A percentile compares a stretch with the other conserved stretches of the same genome.
phyloP scores from a whole-genome alignment of 2,888 invertebrate species.

The Caradrina clavipalpis region DNA sequence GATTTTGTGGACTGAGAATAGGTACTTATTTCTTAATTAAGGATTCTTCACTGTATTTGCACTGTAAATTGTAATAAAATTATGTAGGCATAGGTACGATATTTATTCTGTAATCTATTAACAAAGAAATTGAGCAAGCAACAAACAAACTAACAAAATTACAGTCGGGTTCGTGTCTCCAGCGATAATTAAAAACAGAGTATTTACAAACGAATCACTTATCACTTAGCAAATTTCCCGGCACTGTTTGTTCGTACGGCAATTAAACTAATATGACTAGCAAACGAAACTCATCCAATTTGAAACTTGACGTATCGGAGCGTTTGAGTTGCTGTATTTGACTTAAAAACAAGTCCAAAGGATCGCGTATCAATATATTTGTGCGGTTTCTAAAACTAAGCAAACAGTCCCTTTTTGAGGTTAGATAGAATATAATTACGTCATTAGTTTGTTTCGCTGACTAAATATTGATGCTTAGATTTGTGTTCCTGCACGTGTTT shows the following conservation, averaged over 20 bases:
- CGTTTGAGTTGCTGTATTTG: slow-evolving; percentile 48
- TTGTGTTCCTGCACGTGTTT: neutral
- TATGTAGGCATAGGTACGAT: too few species aligned
- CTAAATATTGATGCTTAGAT: slow-evolving; percentile 1
- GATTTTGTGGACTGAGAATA: neutral
- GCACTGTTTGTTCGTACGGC: slow-evolving; percentile 52
- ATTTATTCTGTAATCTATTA: slow-evolving; percentile 3
- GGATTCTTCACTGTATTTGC: neutral
- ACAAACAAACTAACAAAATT: slow-evolving; percentile 20
- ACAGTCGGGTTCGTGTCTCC: slow-evolving; percentile 2
- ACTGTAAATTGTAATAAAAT: neutral
- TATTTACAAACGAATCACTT: slow-evolving; percentile 50
- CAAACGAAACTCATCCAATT: slow-evolving; percentile 55
- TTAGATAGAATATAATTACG: slow-evolving; percentile 14
- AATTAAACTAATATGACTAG: slow-evolving; percentile 58
- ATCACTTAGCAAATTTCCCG: slow-evolving; percentile 43
- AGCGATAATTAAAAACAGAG: slow-evolving; percentile 45
- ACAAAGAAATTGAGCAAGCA: slow-evolving; percentile 1
- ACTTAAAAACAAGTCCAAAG: slow-evolving; percentile 39
- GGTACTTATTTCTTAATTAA: neutral
- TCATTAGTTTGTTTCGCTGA: slow-evolving; percentile 5
- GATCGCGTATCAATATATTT: slow-evolving; percentile 31
- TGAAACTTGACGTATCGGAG: slow-evolving; percentile 48
- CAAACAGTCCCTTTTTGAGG: slow-evolving; percentile 13
- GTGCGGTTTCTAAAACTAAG: slow-evolving; percentile 22